Evolutionary conservation across 2,113 vertebrate species (phyloP), one percentile per base, ranked within the genome.

Genomic region (Myxocyprinus asiaticus): DNA sequence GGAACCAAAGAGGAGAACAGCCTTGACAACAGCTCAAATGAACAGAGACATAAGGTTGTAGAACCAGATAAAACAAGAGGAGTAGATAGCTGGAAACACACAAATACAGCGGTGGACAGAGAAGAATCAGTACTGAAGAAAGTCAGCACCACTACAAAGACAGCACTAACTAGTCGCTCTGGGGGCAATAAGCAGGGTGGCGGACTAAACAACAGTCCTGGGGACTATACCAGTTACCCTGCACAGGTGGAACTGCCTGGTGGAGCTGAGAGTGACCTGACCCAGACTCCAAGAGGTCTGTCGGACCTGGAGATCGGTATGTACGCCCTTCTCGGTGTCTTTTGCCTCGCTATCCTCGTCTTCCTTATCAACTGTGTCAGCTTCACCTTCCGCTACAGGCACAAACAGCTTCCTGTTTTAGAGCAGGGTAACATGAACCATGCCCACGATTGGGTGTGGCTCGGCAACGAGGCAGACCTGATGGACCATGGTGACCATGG

Each of bases 331-430:
- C 90, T 99, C 12, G 95, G 98, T 0, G 96, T 98, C 43, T 99
- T 99, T 91, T 98, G 97, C 87, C 90, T 99, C 69, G 98, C 97
- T 77, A 98, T 99, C 86, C 87, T 99, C 80, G 97, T 99, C 85
- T 99, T 99, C 89, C 91, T 99, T 78, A 96, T 96, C 90, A 99
- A 99, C 93, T 99, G 98, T 0, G 95, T 97, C 88, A 97, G 96
- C 2, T 99, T 98, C 76, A 96, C 97, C 12, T 97, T 97, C 93
- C 96, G 95, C 80, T 98, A 98, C 85, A 93, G 97, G 65, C 97
- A 98, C 93, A 99, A 98, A 90, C 94, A 96, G 81, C 94, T 98
- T 3, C 94, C 97, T 0, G 94, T 95, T 71, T 93, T 95, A 1
- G 95, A 98, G 84, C 95, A 98, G 51, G 95, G 94, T 81, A 96